Base-by-base conservation (phyloP, 1,140 invertebrate genomes). In the Aphidius ervi region DNA sequence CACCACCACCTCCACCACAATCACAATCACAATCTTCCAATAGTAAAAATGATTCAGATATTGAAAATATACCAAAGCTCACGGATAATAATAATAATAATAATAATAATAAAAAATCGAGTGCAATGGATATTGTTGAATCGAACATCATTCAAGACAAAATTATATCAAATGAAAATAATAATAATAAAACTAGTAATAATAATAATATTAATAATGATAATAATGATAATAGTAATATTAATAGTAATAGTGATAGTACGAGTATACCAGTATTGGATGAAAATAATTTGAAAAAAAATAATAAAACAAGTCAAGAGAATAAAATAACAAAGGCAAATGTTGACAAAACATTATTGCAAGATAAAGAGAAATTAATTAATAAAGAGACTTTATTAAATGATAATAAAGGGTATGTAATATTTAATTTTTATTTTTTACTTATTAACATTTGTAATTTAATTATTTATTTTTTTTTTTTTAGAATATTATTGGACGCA, bases 1-100 rank as follows among this genome's bases (percentile, higher is more conserved):
- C 83, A 20, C 82, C 83, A 56, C 76, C 74, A 61, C 81, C 82
- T 49, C 79, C 81, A 58, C 70, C 82, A 54, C 79, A 80, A 58
- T 69, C 76, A 31, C 23, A 31, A 31, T 31, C 2, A 31, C 74
- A 74, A 60, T 16, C 16, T 16, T 16, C 16, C 16, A 73, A 77
- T 37, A 77, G 67, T 31, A 74, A 69, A 64, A 60, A 54, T 9
- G 75, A 77, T 31, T 31, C 23, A 3, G 75, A 75, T 2, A 70
- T 68, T 58, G 70, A 77, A 57, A 75, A 66, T 47, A 40, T 59
- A 56, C 53, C 66, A 10, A 74, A 74, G 50, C 50, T 55, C 2
- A 8, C 23, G 0, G 72, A 72, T 1, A 74, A 74, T 60, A 52
- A 55, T 9, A 67, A 56, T 56, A 55, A 63, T 53, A 47, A 8